Conservation (phyloP, 2,888 invertebrate species). For the Lasioglossum vierecki region DNA sequence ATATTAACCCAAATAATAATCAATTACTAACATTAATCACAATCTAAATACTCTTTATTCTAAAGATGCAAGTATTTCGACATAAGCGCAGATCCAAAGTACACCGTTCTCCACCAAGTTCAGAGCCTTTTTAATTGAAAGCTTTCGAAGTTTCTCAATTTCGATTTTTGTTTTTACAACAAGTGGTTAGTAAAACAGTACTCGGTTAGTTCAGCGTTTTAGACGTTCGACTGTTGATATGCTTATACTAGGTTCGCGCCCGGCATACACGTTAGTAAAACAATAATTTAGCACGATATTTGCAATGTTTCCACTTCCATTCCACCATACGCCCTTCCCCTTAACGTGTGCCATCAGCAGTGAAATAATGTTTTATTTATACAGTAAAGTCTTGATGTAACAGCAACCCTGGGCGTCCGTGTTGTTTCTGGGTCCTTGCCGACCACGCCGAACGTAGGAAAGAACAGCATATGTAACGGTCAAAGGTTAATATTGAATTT, state of each 20-base stretch:
- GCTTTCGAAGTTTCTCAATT: not conserved
- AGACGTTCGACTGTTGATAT: too few relatives aligned
- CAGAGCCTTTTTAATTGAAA: not conserved
- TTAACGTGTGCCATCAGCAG: conserved; percentile 20
- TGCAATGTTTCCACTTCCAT: not conserved
- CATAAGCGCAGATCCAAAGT: not conserved
- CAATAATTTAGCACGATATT: not conserved
- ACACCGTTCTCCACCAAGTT: not conserved
- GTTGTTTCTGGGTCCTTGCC: too few relatives aligned
- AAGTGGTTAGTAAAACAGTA: not conserved
- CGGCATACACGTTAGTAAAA: not conserved
- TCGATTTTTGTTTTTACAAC: not conserved
- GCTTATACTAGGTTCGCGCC: too few relatives aligned
- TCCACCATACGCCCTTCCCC: conserved; percentile 2
- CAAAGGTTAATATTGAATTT: too few relatives aligned
- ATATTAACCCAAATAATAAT: not conserved
- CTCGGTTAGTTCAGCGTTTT: too few relatives aligned
- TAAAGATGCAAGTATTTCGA: not conserved
- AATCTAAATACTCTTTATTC: not conserved
- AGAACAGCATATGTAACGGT: too few relatives aligned
- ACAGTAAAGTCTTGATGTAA: too few relatives aligned
- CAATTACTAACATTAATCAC: not conserved
- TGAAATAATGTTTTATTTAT: not conserved
- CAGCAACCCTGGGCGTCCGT: too few relatives aligned
- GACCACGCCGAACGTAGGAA: too few relatives aligned